Conservation (phyloP, 2,113 vertebrate species). For the Malurus alboscapulatus region DNA sequence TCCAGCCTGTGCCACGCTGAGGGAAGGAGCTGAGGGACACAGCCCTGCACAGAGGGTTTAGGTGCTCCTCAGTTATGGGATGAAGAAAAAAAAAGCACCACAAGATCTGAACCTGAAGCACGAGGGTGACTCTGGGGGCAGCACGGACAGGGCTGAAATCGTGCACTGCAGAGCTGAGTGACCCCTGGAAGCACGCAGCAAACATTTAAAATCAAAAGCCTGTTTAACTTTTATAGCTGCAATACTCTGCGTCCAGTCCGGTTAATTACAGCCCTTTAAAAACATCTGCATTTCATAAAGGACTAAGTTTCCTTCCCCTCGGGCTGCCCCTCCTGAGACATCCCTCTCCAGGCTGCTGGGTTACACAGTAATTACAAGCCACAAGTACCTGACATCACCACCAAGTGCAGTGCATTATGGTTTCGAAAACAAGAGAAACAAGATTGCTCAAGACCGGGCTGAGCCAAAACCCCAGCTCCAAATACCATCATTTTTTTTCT, state of each 20-base stretch:
- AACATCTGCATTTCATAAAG: conserved; percentile 73
- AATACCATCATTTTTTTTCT: conserved; percentile 4
- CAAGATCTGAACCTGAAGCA: not conserved
- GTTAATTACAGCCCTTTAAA: conserved; percentile 62
- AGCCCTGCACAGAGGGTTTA: not conserved
- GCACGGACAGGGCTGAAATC: not conserved
- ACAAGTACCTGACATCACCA: conserved; percentile 61
- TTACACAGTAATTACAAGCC: conserved; percentile 41
- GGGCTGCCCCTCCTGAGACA: conserved; percentile 34
- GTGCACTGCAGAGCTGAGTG: not conserved
- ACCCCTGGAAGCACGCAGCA: conserved; percentile 35
- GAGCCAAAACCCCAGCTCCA: conserved; percentile 35
- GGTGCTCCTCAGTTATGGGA: not conserved
- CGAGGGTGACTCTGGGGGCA: not conserved
- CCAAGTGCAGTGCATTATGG: conserved; percentile 8
- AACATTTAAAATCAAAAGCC: conserved; percentile 48
- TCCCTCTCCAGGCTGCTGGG: conserved; percentile 52
- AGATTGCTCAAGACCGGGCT: conserved; percentile 9
- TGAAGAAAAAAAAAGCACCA: not conserved
- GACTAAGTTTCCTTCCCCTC: conserved; percentile 34
- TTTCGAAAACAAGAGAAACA: conserved; percentile 37
- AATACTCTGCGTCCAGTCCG: conserved; percentile 27
- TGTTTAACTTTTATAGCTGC: conserved; percentile 46
- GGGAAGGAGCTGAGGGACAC: not conserved
- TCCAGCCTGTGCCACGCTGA: not conserved